Evolutionary conservation across 2,113 vertebrate species (phyloP).

Genomic region (Fregetta grallaria): DNA sequence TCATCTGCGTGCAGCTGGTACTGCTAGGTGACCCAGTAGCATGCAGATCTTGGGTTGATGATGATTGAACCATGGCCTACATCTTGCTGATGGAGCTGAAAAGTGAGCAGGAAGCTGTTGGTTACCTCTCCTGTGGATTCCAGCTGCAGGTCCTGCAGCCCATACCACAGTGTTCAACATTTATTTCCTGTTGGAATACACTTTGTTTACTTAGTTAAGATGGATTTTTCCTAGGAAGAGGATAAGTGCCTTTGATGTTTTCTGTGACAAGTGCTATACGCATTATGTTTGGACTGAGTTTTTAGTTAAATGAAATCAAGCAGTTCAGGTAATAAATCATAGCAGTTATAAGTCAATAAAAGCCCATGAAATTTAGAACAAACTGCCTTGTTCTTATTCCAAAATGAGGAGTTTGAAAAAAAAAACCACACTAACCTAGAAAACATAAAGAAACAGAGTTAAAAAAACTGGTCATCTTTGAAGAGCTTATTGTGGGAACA

Average conservation of each 20-base stretch:
- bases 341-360: conserved; percentile 17
- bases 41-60: background rate
- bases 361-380: background rate
- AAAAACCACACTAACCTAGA: background rate
- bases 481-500: background rate
- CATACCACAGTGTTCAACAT: background rate
- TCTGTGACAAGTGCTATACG: background rate
- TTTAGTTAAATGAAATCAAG: conserved; percentile 22
- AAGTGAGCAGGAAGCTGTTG: background rate
- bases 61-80: background rate
- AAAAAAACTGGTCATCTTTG: background rate
- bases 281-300: background rate
- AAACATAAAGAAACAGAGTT: background rate
- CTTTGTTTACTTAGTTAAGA: background rate
- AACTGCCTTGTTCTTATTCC: conserved; percentile 10
- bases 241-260: background rate
- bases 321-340: conserved; percentile 36
- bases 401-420: background rate
- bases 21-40: background rate
- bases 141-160: background rate
- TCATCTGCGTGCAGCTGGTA: background rate
- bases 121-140: background rate
- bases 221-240: background rate
- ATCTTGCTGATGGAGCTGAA: background rate
- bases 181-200: background rate